phyloP scores from a whole-genome alignment of 1,140 invertebrate species.

The Apocrypta bakeri region DNA sequence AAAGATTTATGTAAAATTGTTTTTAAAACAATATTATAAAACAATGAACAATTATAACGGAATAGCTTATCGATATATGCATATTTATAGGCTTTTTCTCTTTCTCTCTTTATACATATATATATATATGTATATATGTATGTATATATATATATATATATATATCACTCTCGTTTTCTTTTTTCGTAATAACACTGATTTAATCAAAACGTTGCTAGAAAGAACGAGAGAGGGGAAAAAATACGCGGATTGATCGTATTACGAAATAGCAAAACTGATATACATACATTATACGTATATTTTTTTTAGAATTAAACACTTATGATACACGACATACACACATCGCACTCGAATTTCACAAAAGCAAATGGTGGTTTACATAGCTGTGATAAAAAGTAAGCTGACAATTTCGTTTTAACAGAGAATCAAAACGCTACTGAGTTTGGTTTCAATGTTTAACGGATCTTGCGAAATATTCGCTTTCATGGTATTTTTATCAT shows the following conservation, averaged over 20 bases:
- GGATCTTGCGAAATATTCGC: background rate
- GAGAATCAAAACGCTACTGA: slow-evolving; percentile 18
- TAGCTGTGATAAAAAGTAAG: slow-evolving; percentile 48
- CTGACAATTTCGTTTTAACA: slow-evolving; percentile 26
- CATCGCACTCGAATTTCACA: slow-evolving; percentile 18
- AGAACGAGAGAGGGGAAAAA: background rate
- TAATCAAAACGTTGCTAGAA: slow-evolving; percentile 20
- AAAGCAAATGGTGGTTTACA: slow-evolving; percentile 39
- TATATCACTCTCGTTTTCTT: slow-evolving; percentile 2
- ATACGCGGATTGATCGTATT: background rate
- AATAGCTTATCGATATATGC: slow-evolving; percentile 18
- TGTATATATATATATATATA: slow-evolving; percentile 13
- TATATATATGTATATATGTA: background rate
- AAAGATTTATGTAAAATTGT: slow-evolving; percentile 39
- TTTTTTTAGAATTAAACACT: slow-evolving; percentile 21
- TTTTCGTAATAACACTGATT: slow-evolving; percentile 4
- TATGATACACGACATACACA: background rate
- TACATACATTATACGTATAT: slow-evolving; percentile 25
- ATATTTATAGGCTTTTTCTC: no score
- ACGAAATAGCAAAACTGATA: background rate
- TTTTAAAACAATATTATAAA: slow-evolving; percentile 27
- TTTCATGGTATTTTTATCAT: background rate
- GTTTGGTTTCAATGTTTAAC: slow-evolving; percentile 6
- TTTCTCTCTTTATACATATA: no score
- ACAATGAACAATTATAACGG: slow-evolving; percentile 10